Evolutionary conservation across 2,113 vertebrate species (phyloP), one percentile per base, ranked within the genome.

Genomic region (Crotalus viridis): DNA sequence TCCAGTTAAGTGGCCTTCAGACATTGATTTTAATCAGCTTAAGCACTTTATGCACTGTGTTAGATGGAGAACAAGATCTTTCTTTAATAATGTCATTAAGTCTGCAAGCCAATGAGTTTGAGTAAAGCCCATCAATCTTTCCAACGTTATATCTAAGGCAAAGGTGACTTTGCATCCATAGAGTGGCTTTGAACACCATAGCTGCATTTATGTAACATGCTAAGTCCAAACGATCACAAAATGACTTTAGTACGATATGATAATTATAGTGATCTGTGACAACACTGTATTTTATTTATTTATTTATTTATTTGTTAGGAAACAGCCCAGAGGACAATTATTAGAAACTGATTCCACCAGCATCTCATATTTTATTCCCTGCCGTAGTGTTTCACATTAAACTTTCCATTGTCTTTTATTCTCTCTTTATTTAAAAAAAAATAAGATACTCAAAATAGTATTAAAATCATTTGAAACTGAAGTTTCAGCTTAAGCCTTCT

Each of bases 41-140:
- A 89, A 89, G 52, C 81, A 87, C 85, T 48, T 43, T 91, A 56
- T 51, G 59, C 91, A 48, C 64, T 24, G 5, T 9, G 51, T 69
- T 92, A 28, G 51, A 89, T n/a, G 3, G 61, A 57, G 61, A 28
- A 52, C 61, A 89, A 48, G 88, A 43, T 46, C 28, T 89, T 92
- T 89, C 55, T 81, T 61, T 92, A 89, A 88, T 88, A 64, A 88
- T 17, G 10, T 52, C 59, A 88, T 88, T 91, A 74, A 89, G 59
- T 12, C 59, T 92, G 33, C 87, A 89, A 56, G 55, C 87, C 24
- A 55, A 33, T 74, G 59, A 87, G 54, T 52, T 74, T 88, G 91
- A 43, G 6, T 21, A 74, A 54, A 52, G 15, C 22, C 33, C 33
- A 88, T 88, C 88, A 88, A 56, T 56, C 61, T 61, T 69, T 55